Percentiles rank a stretch among this genome's conserved stretches.
Evolutionary conservation across 2,113 vertebrate genomes (phyloP).

Genomic region (Ceyx cyanopectus): DNA sequence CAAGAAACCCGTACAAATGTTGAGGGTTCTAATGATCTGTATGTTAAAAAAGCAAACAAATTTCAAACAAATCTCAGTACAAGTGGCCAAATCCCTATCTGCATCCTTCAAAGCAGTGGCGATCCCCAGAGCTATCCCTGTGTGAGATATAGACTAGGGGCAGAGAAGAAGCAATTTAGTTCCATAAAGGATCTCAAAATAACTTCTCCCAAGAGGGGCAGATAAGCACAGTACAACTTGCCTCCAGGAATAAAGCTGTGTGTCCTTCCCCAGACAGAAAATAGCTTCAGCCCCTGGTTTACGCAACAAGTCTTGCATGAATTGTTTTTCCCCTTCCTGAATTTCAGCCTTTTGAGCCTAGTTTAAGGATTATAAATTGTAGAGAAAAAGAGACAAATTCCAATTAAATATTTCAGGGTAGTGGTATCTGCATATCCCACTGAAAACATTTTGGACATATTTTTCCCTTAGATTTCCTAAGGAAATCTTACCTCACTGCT

Average conservation of each 20-base stretch:
- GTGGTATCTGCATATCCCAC: neutral
- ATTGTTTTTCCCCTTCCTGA: slow-evolving; percentile 14
- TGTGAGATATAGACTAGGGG: neutral
- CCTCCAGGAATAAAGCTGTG: neutral
- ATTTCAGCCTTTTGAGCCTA: slow-evolving; percentile 28
- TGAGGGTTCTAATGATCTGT: neutral
- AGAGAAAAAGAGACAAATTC: neutral
- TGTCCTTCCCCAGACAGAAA: neutral
- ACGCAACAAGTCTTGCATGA: neutral
- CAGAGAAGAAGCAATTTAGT: neutral
- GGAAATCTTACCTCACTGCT: neutral
- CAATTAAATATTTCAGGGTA: slow-evolving; percentile 14
- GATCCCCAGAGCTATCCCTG: neutral
- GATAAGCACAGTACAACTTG: neutral
- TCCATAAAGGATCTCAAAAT: slow-evolving; percentile 12
- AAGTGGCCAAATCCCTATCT: neutral
- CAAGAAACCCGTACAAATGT: neutral
- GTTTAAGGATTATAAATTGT: slow-evolving; percentile 28
- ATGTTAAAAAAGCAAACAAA: neutral
- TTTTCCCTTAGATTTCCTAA: slow-evolving; percentile 33
- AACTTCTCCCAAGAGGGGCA: neutral
- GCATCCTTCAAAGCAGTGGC: rapidly evolving
- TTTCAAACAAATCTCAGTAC: neutral
- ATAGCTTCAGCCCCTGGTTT: neutral
- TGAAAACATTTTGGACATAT: neutral